These are phyloP conservation scores for Siniperca knerii DNA, from an alignment of 2,113 vertebrate species.

Conservation along the genomic window DNA sequence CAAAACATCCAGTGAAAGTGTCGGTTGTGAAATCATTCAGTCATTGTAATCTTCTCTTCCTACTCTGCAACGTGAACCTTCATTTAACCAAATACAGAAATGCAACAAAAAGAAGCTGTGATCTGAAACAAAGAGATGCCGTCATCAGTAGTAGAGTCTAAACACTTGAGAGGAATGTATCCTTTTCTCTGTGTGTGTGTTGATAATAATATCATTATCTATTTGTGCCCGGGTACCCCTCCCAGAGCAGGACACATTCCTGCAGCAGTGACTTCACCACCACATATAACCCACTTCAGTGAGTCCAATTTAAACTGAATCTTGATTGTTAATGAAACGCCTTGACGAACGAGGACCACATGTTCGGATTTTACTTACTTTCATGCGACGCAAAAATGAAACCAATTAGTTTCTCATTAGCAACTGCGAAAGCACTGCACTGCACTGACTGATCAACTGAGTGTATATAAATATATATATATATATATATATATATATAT, in stretches of 20 bases:
- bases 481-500: too few species aligned
- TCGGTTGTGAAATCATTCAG: slow-evolving; percentile 16
- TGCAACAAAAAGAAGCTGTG: background rate
- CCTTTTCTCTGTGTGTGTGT: background rate
- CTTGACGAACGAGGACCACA: slow-evolving; percentile 30
- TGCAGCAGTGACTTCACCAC: slow-evolving; percentile 38
- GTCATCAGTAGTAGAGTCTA: background rate
- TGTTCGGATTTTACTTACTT: slow-evolving; percentile 34
- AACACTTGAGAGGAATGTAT: background rate
- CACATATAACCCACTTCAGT: slow-evolving; percentile 27
- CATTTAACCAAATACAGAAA: slow-evolving; percentile 7
- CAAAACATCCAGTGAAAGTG: slow-evolving; percentile 37
- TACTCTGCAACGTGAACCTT: background rate
- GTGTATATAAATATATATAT: too few species aligned
- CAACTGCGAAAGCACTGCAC: slow-evolving; percentile 13
- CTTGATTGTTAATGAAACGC: slow-evolving; percentile 40
- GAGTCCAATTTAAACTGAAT: slow-evolving; percentile 25
- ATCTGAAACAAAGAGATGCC: background rate
- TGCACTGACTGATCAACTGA: too few species aligned
- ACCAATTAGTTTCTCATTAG: slow-evolving; percentile 38
- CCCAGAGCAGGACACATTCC: slow-evolving; percentile 25
- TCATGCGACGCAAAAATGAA: slow-evolving; percentile 5
- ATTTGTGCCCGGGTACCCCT: background rate
- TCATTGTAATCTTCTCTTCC: background rate
- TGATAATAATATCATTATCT: slow-evolving; percentile 18